Conservation (phyloP, 2,113 vertebrate genomes). For the Protomyctophum bolini region DNA sequence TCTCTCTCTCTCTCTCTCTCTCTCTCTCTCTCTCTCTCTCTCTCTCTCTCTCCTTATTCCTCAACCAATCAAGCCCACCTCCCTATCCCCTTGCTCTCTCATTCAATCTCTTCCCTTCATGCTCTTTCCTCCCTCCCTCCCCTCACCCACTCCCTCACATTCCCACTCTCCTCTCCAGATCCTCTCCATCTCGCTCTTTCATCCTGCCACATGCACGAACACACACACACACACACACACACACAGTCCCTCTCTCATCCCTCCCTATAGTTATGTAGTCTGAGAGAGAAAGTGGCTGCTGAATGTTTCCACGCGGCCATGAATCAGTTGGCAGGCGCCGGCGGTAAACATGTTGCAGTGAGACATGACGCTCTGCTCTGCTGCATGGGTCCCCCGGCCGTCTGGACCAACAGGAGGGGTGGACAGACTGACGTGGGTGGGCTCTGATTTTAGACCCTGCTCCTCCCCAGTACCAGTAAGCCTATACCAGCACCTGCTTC, state of each 20-base stretch:
- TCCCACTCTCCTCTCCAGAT: not conserved
- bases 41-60: not conserved
- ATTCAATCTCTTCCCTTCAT: not conserved
- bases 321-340: constrained; percentile 64
- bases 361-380: constrained; percentile 61
- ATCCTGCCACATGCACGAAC: not conserved
- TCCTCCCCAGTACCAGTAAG: too few relatives aligned
- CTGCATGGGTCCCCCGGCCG: constrained; percentile 30
- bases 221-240: constrained; percentile 7
- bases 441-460: constrained; percentile 17
- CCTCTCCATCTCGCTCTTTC: not conserved
- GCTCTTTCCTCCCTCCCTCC: too few relatives aligned
- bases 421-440: constrained; percentile 73
- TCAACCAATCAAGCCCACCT: not conserved
- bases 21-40: not conserved
- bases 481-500: too few relatives aligned
- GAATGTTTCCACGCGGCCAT: constrained; percentile 34
- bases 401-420: constrained; percentile 49
- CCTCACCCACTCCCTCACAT: not conserved
- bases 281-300: constrained; percentile 16
- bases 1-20: constrained; percentile 35
- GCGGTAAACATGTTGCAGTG: constrained; percentile 65
- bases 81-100: not conserved
- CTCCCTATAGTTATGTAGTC: not conserved
- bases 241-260: constrained; percentile 30